phyloP scores from a whole-genome alignment of 2,113 vertebrate genomes.

The Laticauda colubrina region DNA sequence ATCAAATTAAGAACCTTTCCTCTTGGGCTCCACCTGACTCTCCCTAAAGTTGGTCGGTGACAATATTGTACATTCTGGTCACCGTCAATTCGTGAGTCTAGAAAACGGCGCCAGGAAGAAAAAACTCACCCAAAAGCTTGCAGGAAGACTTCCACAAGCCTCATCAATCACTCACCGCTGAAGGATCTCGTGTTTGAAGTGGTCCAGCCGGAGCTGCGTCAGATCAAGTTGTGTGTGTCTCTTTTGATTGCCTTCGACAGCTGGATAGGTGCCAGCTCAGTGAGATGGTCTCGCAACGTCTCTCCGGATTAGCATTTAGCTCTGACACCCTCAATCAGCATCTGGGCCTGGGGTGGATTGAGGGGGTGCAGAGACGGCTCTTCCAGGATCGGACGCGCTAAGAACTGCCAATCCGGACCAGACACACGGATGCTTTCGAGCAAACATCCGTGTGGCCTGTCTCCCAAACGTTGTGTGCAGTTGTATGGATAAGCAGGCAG shows the following conservation, averaged over 20 bases:
- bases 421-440: background rate
- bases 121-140: background rate
- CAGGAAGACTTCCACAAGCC: background rate
- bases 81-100: background rate
- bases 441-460: too few relatives aligned
- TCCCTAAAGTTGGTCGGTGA: background rate
- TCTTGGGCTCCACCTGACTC: background rate
- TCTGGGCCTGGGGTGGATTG: conserved; percentile 9
- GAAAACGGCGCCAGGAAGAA: background rate
- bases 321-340: conserved; percentile 39
- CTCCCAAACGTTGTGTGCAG: background rate
- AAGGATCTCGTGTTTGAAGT: background rate
- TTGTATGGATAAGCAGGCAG: background rate
- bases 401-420: background rate
- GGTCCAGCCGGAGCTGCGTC: background rate
- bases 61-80: background rate
- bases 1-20: background rate
- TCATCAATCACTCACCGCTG: conserved; percentile 18
- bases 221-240: conserved; percentile 7
- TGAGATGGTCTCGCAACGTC: conserved; percentile 13
- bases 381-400: background rate
- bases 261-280: conserved; percentile 43
- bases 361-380: conserved; percentile 30
- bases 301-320: conserved; percentile 30
- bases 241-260: conserved; percentile 36